Evolutionary conservation across 2,888 invertebrate genomes (phyloP), one percentile per base, ranked within the genome.

Genomic region (Nyleta sp.): DNA sequence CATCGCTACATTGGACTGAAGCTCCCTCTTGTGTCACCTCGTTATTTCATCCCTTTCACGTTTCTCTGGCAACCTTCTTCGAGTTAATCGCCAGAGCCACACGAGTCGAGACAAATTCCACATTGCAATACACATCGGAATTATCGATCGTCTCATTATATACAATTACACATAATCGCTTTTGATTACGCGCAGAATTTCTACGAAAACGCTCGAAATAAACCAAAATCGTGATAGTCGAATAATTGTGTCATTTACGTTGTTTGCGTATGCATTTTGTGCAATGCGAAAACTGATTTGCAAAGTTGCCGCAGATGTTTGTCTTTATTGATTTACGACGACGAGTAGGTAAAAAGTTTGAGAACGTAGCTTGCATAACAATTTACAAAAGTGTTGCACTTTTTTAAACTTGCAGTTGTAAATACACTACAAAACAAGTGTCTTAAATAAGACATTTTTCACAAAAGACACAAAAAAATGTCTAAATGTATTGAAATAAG

Each of bases 1-100:
- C 70, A 71, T 71, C 60, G 31, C 44, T 35, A 55, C 31, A 24
- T 53, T 62, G 71, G 46, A 62, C 28, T 38, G 15, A 20, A 46
- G 48, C 38, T 55, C 53, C 40, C 42, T 62, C 46, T 53, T 46
- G 35, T 62, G 55, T 71, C 46, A 53, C 35, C 53, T 62, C 71
- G 38, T 62, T 72, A 72, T 44, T 62, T 71, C 53, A 52, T 17
- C 35, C 50, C 52, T 60, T 71, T 46, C 52, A 44, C 52, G 46
- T 52, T 71, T 22, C 60, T 52, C 53, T 15, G 18, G 35, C 22
- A 31, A 53, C n/a, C 35, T 71, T 71, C 59, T 59, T 52, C 22
- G n/a, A 70, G 24, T 44, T 52, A 53, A 70, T 59, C 28, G 52
- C 7, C 18, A 35, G 6, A 35, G n/a, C 22, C 35, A 28, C 60